These are phyloP conservation scores for Gymnorhina tibicen DNA, from an alignment of 2,113 vertebrate species.

Conservation along the genomic window DNA sequence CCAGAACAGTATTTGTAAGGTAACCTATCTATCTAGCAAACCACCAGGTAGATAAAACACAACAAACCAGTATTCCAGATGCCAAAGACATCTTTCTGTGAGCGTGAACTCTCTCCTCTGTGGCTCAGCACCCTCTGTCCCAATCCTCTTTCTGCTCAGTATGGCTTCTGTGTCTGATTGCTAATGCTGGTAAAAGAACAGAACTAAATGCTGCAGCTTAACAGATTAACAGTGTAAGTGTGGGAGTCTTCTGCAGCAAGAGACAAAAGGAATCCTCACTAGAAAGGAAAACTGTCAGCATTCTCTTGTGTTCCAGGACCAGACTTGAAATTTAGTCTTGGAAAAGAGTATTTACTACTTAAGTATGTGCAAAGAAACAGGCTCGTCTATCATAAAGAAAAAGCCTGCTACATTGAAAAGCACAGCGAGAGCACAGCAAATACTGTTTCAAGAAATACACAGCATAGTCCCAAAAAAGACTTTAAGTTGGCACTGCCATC, in stretches of 20 bases:
- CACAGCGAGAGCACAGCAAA: fast-evolving
- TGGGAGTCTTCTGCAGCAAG: not conserved
- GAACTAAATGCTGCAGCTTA: not conserved
- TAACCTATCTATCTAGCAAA: not conserved
- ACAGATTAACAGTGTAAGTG: not conserved
- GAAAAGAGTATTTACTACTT: not conserved
- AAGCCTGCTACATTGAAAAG: not conserved
- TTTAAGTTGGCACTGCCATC: not conserved
- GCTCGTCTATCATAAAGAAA: not conserved
- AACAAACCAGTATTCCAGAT: not conserved
- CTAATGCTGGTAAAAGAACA: not conserved
- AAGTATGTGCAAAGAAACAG: fast-evolving
- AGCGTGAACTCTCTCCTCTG: fast-evolving
- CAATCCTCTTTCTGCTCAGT: not conserved
- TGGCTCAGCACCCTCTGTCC: not conserved
- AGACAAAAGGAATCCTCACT: not conserved
- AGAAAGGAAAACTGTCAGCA: not conserved
- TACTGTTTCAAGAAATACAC: not conserved
- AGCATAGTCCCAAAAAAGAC: fast-evolving
- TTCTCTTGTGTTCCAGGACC: not conserved
- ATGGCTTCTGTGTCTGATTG: not conserved
- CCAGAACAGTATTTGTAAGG: not conserved
- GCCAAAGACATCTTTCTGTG: not conserved
- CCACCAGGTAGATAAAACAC: not conserved
- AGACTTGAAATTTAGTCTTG: not conserved